Evolutionary conservation across 1,140 invertebrate genomes (phyloP).

Genomic region (Globodera rostochiensis): DNA sequence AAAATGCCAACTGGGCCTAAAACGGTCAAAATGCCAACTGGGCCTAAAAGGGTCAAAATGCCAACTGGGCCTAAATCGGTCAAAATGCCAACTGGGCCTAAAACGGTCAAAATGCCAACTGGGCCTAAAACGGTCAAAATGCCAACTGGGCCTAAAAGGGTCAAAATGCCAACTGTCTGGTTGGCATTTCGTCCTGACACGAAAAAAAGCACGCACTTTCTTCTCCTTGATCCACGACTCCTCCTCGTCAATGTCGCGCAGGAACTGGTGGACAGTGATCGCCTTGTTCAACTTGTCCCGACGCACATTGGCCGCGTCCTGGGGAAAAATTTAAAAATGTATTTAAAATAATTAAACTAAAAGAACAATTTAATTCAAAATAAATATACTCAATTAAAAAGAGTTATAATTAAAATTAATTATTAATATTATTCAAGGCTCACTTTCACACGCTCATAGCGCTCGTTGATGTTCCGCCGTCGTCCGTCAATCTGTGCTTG

Average conservation of each 20-base stretch:
- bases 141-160: too few relatives aligned
- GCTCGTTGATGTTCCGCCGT: constrained; percentile 84
- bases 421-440: constrained; percentile 59
- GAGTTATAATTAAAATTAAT: constrained; percentile 56
- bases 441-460: constrained; percentile 75
- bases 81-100: too few relatives aligned
- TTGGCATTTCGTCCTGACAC: not conserved
- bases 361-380: not conserved
- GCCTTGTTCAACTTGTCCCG: constrained; percentile 87
- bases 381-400: not conserved
- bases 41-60: too few relatives aligned
- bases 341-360: not conserved
- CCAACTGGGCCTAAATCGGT: too few relatives aligned
- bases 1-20: too few relatives aligned
- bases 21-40: too few relatives aligned
- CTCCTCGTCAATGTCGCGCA: constrained; percentile 97
- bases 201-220: constrained; percentile 70
- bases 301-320: constrained; percentile 74
- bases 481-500: constrained; percentile 88
- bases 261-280: constrained; percentile 97
- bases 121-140: too few relatives aligned
- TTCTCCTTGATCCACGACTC: constrained; percentile 99
- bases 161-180: too few relatives aligned
- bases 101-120: too few relatives aligned
- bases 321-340: not conserved